phyloP scores from a whole-genome alignment of 2,113 vertebrate species.

The Hypomesus transpacificus region DNA sequence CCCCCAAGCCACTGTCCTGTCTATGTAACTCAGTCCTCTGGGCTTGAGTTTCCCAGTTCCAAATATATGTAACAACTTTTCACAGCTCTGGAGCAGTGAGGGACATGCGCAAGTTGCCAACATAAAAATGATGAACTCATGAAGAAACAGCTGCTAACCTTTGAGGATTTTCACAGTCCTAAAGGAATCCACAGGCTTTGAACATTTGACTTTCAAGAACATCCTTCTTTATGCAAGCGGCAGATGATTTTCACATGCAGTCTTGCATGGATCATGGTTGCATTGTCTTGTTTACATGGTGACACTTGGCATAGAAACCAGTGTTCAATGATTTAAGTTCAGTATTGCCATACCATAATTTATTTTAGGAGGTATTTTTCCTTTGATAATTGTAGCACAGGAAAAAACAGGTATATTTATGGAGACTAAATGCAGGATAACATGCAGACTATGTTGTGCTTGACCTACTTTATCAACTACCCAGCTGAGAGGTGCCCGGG shows the following conservation, averaged over 20 bases:
- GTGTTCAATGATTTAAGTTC: slow-evolving; percentile 18
- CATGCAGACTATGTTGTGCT: background rate
- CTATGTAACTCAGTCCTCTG: slow-evolving; percentile 40
- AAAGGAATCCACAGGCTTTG: background rate
- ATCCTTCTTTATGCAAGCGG: too few species aligned
- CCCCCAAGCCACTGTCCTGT: slow-evolving; percentile 12
- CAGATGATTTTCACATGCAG: too few species aligned
- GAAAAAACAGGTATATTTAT: slow-evolving; percentile 28
- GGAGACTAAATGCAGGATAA: slow-evolving; percentile 4
- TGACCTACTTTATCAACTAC: background rate
- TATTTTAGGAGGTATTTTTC: slow-evolving; percentile 18
- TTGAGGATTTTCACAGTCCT: slow-evolving; percentile 47
- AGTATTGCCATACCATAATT: background rate
- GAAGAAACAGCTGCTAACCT: slow-evolving; percentile 69
- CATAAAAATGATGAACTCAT: slow-evolving; percentile 45
- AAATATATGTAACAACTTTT: slow-evolving; percentile 71
- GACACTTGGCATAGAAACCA: slow-evolving; percentile 36
- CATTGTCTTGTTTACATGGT: background rate
- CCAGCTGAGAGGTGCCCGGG: background rate
- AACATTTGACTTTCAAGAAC: too few species aligned
- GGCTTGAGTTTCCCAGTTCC: slow-evolving; percentile 69
- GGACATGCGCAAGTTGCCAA: slow-evolving; percentile 16
- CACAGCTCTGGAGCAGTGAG: slow-evolving; percentile 35
- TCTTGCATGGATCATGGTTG: background rate
- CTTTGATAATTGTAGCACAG: slow-evolving; percentile 18